These are phyloP conservation scores for Drosophila biarmipes DNA, from an alignment of 1,140 invertebrate genomes.

Conservation along the genomic window DNA sequence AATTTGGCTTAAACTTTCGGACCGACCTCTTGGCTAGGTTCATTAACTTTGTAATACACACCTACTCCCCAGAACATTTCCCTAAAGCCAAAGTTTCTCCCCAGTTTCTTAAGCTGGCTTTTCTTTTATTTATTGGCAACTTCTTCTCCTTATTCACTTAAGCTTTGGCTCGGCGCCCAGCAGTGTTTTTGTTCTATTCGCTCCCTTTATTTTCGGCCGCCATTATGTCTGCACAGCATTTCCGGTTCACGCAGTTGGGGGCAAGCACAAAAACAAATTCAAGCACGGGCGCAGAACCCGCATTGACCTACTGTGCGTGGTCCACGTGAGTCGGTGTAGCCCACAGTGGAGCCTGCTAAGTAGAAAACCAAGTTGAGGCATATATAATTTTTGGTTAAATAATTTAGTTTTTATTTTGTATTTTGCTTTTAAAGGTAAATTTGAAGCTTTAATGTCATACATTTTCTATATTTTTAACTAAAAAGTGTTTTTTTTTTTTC, in stretches of 20 bases:
- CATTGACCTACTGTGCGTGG: conserved; percentile 64
- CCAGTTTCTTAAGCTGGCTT: conserved; percentile 28
- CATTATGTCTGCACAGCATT: conserved; percentile 56
- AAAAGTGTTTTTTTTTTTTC: no score
- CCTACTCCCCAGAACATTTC: conserved; percentile 3
- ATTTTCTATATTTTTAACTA: no score
- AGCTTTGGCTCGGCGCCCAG: conserved; percentile 32
- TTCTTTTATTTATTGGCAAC: conserved; percentile 55
- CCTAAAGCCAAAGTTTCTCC: conserved; percentile 1
- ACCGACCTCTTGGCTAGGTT: conserved; percentile 42
- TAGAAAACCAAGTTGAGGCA: neutral
- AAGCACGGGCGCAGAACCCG: conserved; percentile 18
- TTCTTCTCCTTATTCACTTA: conserved; percentile 49
- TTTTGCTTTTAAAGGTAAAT: no score
- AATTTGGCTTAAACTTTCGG: conserved; percentile 52
- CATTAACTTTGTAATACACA: conserved; percentile 52
- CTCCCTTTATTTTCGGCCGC: conserved; percentile 44
- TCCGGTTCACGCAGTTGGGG: conserved; percentile 50
- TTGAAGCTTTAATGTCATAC: no score
- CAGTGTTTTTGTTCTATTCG: conserved; percentile 1
- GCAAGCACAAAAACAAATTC: conserved; percentile 29
- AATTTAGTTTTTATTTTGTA: no score
- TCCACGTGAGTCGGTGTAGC: conserved; percentile 24
- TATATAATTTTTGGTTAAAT: no score
- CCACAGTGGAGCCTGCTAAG: neutral